Percentiles rank a stretch among this genome's conserved stretches.
phyloP scores from a whole-genome alignment of 2,797 vertebrate genomes.

The Sphaeramia orbicularis region DNA sequence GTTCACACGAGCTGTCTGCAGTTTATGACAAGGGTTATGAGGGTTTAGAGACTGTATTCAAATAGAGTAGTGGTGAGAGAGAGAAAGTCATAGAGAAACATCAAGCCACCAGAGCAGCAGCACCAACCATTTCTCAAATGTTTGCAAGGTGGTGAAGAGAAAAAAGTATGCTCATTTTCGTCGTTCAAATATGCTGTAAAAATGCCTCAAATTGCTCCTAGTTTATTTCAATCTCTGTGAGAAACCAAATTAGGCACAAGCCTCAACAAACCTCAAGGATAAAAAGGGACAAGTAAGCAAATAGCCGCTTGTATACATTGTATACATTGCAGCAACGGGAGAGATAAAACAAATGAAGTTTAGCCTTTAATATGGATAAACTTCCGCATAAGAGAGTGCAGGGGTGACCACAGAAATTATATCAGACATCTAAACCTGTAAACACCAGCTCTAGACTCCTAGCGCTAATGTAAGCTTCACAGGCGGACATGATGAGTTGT shows the following conservation, averaged over 20 bases:
- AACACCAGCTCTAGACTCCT: background rate
- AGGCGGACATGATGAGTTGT: background rate
- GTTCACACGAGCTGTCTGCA: constrained; percentile 41
- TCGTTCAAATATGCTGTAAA: constrained; percentile 70
- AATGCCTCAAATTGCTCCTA: constrained; percentile 67
- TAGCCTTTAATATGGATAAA: constrained; percentile 10
- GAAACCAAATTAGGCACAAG: constrained; percentile 72
- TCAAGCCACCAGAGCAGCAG: constrained; percentile 33
- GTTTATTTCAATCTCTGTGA: constrained; percentile 76
- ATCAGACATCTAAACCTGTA: constrained; percentile 1
- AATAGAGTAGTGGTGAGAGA: constrained; percentile 6
- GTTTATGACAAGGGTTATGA: constrained; percentile 17
- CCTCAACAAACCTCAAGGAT: constrained; percentile 63
- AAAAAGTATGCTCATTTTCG: constrained; percentile 51
- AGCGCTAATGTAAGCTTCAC: background rate
- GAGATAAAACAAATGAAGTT: constrained; percentile 28
- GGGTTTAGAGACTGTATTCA: constrained; percentile 21
- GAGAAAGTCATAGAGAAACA: background rate
- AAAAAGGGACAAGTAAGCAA: constrained; percentile 65
- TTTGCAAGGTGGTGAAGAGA: constrained; percentile 66
- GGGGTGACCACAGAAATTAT: constrained; percentile 7
- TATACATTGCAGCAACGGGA: constrained; percentile 17
- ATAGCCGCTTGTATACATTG: constrained; percentile 38
- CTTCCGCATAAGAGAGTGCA: constrained; percentile 10
- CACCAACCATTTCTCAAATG: constrained; percentile 50